Evolutionary conservation across 1,140 invertebrate species (phyloP), one percentile per base, ranked within the genome.

Genomic region (Maniola jurtina): DNA sequence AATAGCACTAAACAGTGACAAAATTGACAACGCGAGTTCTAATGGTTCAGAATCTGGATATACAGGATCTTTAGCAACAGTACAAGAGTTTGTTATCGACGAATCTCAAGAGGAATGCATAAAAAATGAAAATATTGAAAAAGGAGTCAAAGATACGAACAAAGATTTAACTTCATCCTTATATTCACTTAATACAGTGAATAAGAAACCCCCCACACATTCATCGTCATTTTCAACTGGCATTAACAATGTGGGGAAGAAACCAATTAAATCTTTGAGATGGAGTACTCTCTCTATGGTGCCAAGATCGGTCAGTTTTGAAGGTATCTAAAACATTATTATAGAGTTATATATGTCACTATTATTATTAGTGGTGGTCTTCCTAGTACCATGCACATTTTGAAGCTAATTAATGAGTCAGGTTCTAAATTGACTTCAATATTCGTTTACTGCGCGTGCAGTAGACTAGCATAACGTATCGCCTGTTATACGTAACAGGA

Each of bases 1-100:
- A 25, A 40, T 16, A 64, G 33, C 48, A 40, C 16, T 60, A 42
- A 62, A 33, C 50, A 57, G 54, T 57, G 80, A 84, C 60, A 80
- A 79, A 79, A 61, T 68, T n/a, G 79, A 86, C 61, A 76, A 74
- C 59, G 58, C 63, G 11, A 84, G 80, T 72, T 80, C 76, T 7
- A 80, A 72, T 59, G 76, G 76, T 38, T 86, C 84, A 42, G 86
- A 89, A 72, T 86, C 84, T 48, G 83, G 80, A 13, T 86, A 83
- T 48, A 72, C 79, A 66, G 82, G 81, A 35, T 88, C 84, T n/a
- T 75, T 72, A 40, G 70, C 67, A n/a, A 77, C 77, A 35, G 70
- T 80, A 36, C 72, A 75, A 65, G 80, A 84, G 68, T 66, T 79
- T 54, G 34, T 66, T 48, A 72, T 77, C 15, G 66, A 60, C 33